Evolutionary conservation across 2,888 invertebrate species (phyloP), one percentile per base, ranked within the genome.

Genomic region (Chrysopilus asiliformis): DNA sequence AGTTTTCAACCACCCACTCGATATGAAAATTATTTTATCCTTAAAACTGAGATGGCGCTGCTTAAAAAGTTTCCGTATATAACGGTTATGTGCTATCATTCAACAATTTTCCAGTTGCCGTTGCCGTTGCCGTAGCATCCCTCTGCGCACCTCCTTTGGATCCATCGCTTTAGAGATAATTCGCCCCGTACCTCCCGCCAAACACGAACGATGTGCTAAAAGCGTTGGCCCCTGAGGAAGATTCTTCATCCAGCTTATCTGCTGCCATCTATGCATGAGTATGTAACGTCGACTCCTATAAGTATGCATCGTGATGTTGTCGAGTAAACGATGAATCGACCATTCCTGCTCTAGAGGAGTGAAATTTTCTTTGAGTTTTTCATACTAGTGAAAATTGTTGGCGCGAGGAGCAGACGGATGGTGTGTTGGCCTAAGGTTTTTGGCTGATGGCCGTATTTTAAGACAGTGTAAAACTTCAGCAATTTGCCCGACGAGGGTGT

Each of bases 31-130:
- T 35, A 25, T 35, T 30, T 14, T 6, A 26, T 19, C 32, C 31
- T 31, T 35, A 16, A 16, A 29, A 24, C 20, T 19, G 29, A 20
- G 17, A 19, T 17, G 9, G 19, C 9, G 28, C 28, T 18, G 8
- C 7, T 18, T 16, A 20, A 10, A 16, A 16, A 16, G 18, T 12
- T 14, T 5, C 12, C 22, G 12, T 26, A 10, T 26, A 26, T 3
- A 10, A 26, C 12, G 26, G 26, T 26, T 26, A 39, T 39, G 18
- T 34, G 39, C 39, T 31, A 39, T 39, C 22, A 39, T 39, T 39
- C 34, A 39, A 39, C 39, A 31, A 39, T 34, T 39, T 34, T 31
- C 24, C 26, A n/a, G n/a, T n/a, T n/a, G n/a, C n/a, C n/a, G n/a
- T n/a, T n/a, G n/a, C n/a, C n/a, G n/a, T n/a, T n/a, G n/a, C n/a